A percentile compares a stretch with the other conserved stretches of the same genome.
phyloP scores from a whole-genome alignment of 2,888 invertebrate genomes.

The Carterocephalus palaemon region DNA sequence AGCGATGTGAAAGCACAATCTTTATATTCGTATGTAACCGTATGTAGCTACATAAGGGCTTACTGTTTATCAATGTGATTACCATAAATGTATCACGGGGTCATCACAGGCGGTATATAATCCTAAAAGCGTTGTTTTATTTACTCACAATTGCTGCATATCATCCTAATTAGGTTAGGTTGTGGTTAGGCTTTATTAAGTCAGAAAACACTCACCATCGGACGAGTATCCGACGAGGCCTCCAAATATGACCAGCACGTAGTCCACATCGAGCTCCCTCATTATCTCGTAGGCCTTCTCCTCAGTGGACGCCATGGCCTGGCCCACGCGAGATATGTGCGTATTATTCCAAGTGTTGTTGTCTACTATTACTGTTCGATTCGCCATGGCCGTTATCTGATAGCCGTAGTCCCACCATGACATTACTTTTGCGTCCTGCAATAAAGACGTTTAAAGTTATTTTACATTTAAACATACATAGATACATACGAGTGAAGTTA shows the following conservation, averaged over 20 bases:
- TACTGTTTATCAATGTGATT: no score
- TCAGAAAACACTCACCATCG: conserved; percentile 84
- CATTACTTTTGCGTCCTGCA: conserved; percentile 96
- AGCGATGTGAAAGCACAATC: no score
- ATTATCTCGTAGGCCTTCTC: conserved; percentile 99
- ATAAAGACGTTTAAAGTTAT: conserved; percentile 70
- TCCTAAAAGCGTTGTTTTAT: no score
- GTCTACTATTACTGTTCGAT: conserved; percentile 97
- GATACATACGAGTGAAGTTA: no score
- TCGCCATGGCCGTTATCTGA: conserved; percentile 99
- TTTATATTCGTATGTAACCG: no score
- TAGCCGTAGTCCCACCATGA: conserved; percentile 99
- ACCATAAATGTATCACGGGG: no score
- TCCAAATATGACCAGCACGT: conserved; percentile 98
- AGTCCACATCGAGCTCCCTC: conserved; percentile 97
- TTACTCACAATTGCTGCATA: no score
- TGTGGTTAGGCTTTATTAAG: no score
- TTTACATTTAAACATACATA: no score
- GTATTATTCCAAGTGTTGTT: conserved; percentile 99
- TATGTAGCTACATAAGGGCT: no score
- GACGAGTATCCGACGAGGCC: conserved; percentile 99
- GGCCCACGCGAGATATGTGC: conserved; percentile 97
- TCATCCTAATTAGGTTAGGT: no score
- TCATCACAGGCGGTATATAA: no score
- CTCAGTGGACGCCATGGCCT: conserved; percentile 98